These are phyloP conservation scores for Rhipidura dahli DNA, from an alignment of 2,113 vertebrate species.

Conservation along the genomic window DNA sequence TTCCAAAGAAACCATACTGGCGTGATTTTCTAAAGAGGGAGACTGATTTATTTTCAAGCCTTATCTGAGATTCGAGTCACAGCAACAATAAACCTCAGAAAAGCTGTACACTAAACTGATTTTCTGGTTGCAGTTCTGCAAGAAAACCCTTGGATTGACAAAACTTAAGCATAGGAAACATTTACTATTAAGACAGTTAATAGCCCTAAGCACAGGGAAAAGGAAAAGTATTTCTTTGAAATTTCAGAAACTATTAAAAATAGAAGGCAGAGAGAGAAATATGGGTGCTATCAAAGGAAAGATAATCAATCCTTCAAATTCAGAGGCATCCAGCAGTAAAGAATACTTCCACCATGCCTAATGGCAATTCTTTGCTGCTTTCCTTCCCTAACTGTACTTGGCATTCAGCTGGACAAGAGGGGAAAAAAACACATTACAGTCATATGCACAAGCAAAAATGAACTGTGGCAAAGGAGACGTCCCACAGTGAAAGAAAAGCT, in stretches of 20 bases:
- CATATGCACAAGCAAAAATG: background rate
- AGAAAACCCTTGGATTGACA: background rate
- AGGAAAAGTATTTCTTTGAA: conserved; percentile 26
- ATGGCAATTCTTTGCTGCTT: conserved; percentile 52
- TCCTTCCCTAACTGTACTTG: background rate
- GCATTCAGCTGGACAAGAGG: background rate
- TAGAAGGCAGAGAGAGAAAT: conserved; percentile 1
- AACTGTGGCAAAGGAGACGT: background rate
- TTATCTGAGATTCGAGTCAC: conserved; percentile 26
- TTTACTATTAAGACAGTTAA: conserved; percentile 49
- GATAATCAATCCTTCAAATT: conserved; percentile 45
- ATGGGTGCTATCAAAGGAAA: conserved; percentile 31
- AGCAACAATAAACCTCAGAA: conserved; percentile 47
- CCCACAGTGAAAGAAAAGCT: background rate
- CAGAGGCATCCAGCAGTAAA: conserved; percentile 24
- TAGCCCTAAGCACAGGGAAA: conserved; percentile 43
- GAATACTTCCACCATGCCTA: conserved; percentile 31
- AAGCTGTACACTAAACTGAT: conserved; percentile 22
- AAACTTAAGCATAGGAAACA: conserved; percentile 15
- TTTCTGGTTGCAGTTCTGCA: conserved; percentile 18
- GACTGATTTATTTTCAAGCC: conserved; percentile 25
- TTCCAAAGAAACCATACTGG: background rate
- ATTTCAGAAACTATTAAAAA: conserved; percentile 26
- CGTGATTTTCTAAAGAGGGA: conserved; percentile 9
- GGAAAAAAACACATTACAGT: background rate